Conservation (phyloP, 2,113 vertebrate genomes). For the Carassius gibelio region DNA sequence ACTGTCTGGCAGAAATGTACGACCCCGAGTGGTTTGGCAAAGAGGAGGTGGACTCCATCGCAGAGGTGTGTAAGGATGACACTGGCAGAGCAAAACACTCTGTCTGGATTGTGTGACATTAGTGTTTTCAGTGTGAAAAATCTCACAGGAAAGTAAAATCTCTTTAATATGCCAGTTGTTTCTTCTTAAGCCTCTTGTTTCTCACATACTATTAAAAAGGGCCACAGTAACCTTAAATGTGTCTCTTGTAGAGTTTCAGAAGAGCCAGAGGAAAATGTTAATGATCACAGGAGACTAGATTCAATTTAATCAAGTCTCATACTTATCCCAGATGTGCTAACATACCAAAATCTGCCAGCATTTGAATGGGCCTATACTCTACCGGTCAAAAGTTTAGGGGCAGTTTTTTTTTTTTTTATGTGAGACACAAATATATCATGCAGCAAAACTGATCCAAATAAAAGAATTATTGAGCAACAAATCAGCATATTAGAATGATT, state of each 20-base stretch:
- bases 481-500: neutral
- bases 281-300: neutral
- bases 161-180: neutral
- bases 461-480: neutral
- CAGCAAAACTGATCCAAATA: neutral
- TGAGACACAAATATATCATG: neutral
- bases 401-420: neutral
- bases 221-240: neutral
- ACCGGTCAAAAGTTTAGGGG: neutral
- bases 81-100: neutral
- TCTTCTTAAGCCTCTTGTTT: neutral
- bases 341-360: neutral
- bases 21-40: constrained; percentile 96
- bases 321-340: neutral
- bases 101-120: constrained; percentile 20
- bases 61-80: constrained; percentile 79
- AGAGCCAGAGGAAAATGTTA: neutral
- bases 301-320: neutral
- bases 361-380: neutral
- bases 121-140: constrained; percentile 10
- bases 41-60: constrained; percentile 86
- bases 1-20: constrained; percentile 94
- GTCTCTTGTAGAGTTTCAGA: neutral
- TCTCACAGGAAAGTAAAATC: neutral
- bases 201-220: neutral